Evolutionary conservation across 2,888 invertebrate genomes (phyloP), one percentile per base, ranked within the genome.

Genomic region (Ichneumoninae sp.): DNA sequence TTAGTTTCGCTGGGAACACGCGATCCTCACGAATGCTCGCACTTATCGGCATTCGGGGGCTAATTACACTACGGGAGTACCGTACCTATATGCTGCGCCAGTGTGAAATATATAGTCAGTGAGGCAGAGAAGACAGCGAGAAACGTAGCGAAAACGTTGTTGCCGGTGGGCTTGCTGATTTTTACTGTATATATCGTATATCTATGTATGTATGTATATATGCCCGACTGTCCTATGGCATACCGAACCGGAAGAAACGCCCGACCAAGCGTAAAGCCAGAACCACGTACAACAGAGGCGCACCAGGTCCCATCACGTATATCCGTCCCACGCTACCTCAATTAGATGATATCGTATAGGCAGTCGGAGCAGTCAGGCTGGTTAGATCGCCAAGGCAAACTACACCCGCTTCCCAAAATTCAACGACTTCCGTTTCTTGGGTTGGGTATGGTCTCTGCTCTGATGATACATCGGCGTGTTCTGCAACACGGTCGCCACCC

Each of bases 251-350:
- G 89, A 89, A 89, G 89, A 88, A 89, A 88, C 88, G 89, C 88
- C 87, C 90, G 88, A 90, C 90, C 89, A 80, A 91, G 88, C 91
- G 84, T 90, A 89, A 90, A 90, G 89, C 86, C 88, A 82, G 82
- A 79, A 76, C 79, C 78, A 70, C 65, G 81, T 82, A 79, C 79
- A 71, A 79, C 79, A 82, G 75, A 76, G 44, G 57, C 81, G 80
- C 87, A 83, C 84, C 65, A 68, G 79, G 70, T 84, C 78, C 66
- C 88, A 87, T 88, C 88, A 89, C 85, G 88, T 82, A 79, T 87
- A 87, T 89, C 89, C 89, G 88, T 90, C 87, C 87, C 89, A 89
- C 89, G 88, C 86, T 86, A 88, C 83, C 86, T 86, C 87, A 86
- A 87, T 89, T 87, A 89, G 90, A 91, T 90, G 88, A 89, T 88